Conservation (phyloP, 1,140 invertebrate species). For the Lycorma delicatula region DNA sequence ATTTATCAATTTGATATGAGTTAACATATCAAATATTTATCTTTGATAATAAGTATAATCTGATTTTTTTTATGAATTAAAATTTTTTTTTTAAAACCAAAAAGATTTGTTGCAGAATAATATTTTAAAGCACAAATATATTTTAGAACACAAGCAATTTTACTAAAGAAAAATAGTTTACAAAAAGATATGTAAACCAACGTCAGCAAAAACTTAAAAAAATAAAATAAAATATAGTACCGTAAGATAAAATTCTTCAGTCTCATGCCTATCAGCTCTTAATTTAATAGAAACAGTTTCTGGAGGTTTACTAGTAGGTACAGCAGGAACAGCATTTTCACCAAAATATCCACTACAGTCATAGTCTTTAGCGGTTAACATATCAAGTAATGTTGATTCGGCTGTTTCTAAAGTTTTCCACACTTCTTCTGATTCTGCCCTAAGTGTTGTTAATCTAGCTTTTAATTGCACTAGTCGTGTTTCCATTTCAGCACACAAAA, state of each 20-base stretch:
- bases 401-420: slow-evolving; percentile 94
- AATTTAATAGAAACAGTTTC: slow-evolving; percentile 59
- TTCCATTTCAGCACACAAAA: slow-evolving; percentile 71
- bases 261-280: slow-evolving; percentile 70
- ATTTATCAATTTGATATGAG: no score
- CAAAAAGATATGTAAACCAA: no score
- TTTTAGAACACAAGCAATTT: no score
- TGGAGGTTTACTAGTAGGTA: slow-evolving; percentile 49
- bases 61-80: no score
- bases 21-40: no score
- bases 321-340: slow-evolving; percentile 44
- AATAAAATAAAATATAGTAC: no score
- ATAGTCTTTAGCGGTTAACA: slow-evolving; percentile 71
- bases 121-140: no score
- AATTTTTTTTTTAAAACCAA: no score
- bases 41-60: no score
- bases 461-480: slow-evolving; percentile 70
- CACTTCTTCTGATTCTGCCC: slow-evolving; percentile 86
- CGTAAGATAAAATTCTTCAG: slow-evolving; percentile 78
- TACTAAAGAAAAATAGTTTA: no score
- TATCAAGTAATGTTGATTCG: slow-evolving; percentile 76
- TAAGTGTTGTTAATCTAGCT: slow-evolving; percentile 65
- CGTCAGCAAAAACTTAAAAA: no score
- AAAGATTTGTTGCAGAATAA: no score
- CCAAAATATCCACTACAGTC: slow-evolving; percentile 66